Evolutionary conservation across 2,797 vertebrate genomes (phyloP).

Genomic region (Rhadinocentrus ornatus): DNA sequence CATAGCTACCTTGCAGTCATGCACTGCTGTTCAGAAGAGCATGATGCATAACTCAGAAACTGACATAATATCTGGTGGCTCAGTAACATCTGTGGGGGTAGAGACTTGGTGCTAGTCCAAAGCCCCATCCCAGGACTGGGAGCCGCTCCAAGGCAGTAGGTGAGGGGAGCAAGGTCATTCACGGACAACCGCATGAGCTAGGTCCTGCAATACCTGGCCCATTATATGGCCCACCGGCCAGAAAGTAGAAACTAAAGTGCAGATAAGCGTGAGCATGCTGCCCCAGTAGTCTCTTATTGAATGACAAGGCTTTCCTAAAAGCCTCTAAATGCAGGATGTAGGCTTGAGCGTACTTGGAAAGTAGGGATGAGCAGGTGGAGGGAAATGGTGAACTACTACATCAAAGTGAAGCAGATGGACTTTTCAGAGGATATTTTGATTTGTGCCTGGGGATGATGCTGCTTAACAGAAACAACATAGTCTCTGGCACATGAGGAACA

Average conservation of each 20-base stretch:
- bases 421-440: constrained; percentile 61
- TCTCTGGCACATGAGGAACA: constrained; percentile 36
- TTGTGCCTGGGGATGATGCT: constrained; percentile 46
- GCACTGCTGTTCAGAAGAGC: constrained; percentile 50
- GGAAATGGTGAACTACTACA: constrained; percentile 53
- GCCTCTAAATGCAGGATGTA: constrained; percentile 83
- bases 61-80: constrained; percentile 85
- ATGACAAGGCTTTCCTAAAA: constrained; percentile 84
- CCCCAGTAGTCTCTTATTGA: constrained; percentile 74
- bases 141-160: constrained; percentile 87
- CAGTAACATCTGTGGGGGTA: constrained; percentile 87
- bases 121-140: constrained; percentile 86
- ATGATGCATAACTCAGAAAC: constrained; percentile 80
- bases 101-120: constrained; percentile 87
- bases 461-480: constrained; percentile 47
- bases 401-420: constrained; percentile 70
- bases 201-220: constrained; percentile 77
- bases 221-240: constrained; percentile 65
- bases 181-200: constrained; percentile 82
- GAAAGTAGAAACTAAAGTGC: constrained; percentile 76
- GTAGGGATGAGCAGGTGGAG: constrained; percentile 57
- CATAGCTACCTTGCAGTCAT: constrained; percentile 36
- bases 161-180: constrained; percentile 88
- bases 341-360: constrained; percentile 73
- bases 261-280: constrained; percentile 74